Percentiles rank a stretch among this genome's conserved stretches.
Evolutionary conservation across 2,888 invertebrate species (phyloP).

Genomic region (Pristionchus fissidentatus): DNA sequence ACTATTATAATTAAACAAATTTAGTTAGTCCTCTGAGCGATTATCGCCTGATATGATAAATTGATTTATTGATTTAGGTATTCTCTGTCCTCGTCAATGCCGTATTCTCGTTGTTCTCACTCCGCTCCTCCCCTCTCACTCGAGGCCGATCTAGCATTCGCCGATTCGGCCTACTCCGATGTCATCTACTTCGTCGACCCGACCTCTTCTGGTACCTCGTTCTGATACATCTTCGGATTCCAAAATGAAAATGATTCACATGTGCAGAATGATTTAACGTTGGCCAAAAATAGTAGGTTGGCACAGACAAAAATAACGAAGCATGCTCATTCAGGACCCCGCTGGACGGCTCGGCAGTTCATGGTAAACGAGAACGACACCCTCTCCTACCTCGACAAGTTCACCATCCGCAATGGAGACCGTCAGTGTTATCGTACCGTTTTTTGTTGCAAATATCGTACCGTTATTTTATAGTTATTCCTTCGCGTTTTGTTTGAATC

Average conservation of each 20-base stretch:
- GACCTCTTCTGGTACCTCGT: slow-evolving; percentile 46
- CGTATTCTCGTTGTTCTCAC: slow-evolving; percentile 68
- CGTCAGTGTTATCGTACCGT: background rate
- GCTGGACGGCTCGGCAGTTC: slow-evolving; percentile 37
- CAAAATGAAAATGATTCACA: background rate
- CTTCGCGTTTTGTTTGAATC: background rate
- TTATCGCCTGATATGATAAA: too few relatives aligned
- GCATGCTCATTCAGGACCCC: background rate
- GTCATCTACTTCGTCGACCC: slow-evolving; percentile 70
- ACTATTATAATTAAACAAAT: too few relatives aligned
- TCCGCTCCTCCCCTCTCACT: slow-evolving; percentile 53
- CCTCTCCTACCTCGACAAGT: slow-evolving; percentile 5
- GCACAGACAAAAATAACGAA: too few relatives aligned
- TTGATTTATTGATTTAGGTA: too few relatives aligned
- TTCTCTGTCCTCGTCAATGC: slow-evolving; percentile 64
- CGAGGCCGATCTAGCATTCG: slow-evolving; percentile 61
- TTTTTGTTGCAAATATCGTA: background rate
- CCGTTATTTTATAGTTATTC: background rate
- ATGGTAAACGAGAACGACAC: slow-evolving; percentile 1
- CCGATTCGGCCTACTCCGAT: slow-evolving; percentile 62
- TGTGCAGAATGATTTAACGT: background rate
- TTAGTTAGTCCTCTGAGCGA: too few relatives aligned
- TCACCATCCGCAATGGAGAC: slow-evolving; percentile 21
- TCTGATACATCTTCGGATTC: background rate
- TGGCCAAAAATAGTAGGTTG: too few relatives aligned